Conservation (phyloP, 2,888 invertebrate species). For the Cerceris rybyensis region DNA sequence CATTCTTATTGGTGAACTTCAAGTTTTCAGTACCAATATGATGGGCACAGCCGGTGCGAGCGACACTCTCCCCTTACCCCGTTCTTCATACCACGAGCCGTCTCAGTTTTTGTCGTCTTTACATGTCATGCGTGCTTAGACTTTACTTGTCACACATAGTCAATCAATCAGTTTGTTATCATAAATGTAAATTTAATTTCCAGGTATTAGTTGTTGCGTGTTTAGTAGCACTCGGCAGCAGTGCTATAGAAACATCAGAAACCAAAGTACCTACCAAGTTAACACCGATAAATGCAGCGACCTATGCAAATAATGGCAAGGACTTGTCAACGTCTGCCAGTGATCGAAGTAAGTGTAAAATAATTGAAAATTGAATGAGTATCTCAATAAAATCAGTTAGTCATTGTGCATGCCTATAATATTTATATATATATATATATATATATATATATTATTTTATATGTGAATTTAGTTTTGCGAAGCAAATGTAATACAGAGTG, state of each 20-base stretch:
- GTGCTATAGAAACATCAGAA: constrained; percentile 60
- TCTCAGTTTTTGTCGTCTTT: too few species aligned
- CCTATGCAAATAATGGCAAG: constrained; percentile 51
- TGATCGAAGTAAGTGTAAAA: constrained; percentile 69
- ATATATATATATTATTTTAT: background rate
- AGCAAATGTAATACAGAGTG: too few species aligned
- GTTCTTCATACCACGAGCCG: too few species aligned
- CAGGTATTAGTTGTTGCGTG: constrained; percentile 59
- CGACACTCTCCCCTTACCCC: too few species aligned
- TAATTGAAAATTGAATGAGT: background rate
- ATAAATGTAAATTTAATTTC: constrained; percentile 8
- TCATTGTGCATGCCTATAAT: background rate
- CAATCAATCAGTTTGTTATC: background rate
- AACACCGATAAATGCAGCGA: constrained; percentile 31
- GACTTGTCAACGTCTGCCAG: constrained; percentile 72
- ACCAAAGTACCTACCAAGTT: constrained; percentile 55
- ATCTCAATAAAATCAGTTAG: background rate
- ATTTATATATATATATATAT: background rate
- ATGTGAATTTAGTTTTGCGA: too few species aligned
- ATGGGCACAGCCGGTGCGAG: too few species aligned
- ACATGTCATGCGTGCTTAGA: background rate
- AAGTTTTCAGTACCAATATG: too few species aligned
- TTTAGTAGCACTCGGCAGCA: constrained; percentile 58
- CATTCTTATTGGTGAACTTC: too few species aligned
- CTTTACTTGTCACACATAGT: background rate